Evolutionary conservation across 1,140 invertebrate genomes (phyloP).

Genomic region (Elysia chlorotica): DNA sequence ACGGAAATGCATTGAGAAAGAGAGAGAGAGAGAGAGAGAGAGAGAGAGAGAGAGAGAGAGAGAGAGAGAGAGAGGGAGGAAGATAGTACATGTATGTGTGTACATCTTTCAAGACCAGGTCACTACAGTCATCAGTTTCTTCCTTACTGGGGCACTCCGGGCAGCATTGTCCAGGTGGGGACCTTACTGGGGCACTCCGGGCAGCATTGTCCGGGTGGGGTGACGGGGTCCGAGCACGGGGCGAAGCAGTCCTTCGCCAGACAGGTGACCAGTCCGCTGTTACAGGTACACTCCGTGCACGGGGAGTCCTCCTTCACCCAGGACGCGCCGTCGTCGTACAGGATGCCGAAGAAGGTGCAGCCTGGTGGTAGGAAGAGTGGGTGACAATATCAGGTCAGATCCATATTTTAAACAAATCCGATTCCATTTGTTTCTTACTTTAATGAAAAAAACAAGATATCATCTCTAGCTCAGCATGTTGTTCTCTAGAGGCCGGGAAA

Average conservation of each 20-base stretch:
- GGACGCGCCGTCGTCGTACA: conserved; percentile 76
- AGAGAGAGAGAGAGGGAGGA: too few species aligned
- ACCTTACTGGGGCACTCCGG: conserved; percentile 49
- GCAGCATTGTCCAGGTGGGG: conserved; percentile 48
- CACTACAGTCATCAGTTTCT: not conserved
- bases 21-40: too few species aligned
- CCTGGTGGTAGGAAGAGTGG: conserved; percentile 66
- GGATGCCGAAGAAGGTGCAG: conserved; percentile 74
- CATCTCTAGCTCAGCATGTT: too few species aligned
- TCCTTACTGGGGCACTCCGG: conserved; percentile 49
- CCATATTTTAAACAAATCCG: too few species aligned
- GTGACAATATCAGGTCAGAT: too few species aligned
- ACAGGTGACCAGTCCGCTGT: conserved; percentile 58
- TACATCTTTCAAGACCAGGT: too few species aligned
- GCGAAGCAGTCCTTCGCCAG: conserved; percentile 41
- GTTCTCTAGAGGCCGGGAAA: too few species aligned
- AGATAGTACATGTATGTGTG: too few species aligned
- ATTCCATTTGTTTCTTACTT: too few species aligned
- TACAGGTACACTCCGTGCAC: conserved; percentile 74
- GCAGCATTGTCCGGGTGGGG: conserved; percentile 48
- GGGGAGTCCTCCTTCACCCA: conserved; percentile 75
- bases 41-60: too few species aligned
- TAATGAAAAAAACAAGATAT: too few species aligned
- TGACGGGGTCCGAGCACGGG: conserved; percentile 42
- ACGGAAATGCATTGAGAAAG: too few species aligned